A percentile compares a stretch with the other conserved stretches of the same genome.
These are phyloP conservation scores for Arion vulgaris DNA, from an alignment of 1,140 invertebrate genomes.

Conservation along the genomic window DNA sequence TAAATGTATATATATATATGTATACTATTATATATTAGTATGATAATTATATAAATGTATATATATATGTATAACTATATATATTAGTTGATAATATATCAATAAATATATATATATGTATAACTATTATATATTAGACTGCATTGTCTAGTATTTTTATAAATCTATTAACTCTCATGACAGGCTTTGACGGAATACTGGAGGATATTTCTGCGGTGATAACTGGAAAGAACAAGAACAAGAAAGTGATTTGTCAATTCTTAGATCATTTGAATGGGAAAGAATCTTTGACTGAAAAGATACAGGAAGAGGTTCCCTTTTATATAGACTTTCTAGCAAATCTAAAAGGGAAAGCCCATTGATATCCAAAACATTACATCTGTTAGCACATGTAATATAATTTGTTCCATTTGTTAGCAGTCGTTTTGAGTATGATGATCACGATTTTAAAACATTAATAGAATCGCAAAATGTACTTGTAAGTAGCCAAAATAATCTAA, in stretches of 20 bases:
- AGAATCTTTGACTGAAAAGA: conserved; percentile 80
- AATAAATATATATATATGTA: no score
- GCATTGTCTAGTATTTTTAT: neutral
- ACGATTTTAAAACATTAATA: conserved; percentile 38
- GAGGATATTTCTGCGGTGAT: conserved; percentile 41
- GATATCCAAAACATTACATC: conserved; percentile 43
- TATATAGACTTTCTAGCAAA: conserved; percentile 56
- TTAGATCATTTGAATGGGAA: conserved; percentile 84
- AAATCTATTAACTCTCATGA: neutral
- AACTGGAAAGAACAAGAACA: conserved; percentile 89
- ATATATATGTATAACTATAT: no score
- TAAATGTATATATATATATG: no score
- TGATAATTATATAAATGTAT: no score
- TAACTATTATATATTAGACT: no score
- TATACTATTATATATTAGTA: no score
- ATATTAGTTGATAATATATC: no score
- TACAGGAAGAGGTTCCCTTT: conserved; percentile 71
- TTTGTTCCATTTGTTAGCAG: conserved; percentile 90
- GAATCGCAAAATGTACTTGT: neutral
- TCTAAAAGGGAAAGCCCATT: conserved; percentile 25
- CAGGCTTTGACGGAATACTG: neutral
- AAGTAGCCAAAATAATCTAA: no score
- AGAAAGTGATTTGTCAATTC: conserved; percentile 80
- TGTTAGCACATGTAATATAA: conserved; percentile 77
- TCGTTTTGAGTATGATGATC: conserved; percentile 75